Percentiles rank a stretch among this genome's conserved stretches.
These are phyloP conservation scores for Galeruca laticollis DNA, from an alignment of 2,888 invertebrate species.

Conservation along the genomic window DNA sequence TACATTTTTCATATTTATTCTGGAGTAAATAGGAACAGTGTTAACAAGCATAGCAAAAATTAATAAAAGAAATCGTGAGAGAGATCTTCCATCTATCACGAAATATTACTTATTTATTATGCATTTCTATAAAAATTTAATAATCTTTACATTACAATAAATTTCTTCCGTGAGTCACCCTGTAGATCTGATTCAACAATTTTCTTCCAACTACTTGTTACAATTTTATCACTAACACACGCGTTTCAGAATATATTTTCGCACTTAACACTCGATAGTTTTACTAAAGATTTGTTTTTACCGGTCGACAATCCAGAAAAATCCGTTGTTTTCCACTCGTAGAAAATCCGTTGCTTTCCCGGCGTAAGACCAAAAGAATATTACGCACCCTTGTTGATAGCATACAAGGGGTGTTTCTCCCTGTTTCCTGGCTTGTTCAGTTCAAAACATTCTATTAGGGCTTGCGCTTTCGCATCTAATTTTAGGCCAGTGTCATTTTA, in stretches of 20 bases:
- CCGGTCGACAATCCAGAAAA: slow-evolving; percentile 26
- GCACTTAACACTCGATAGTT: slow-evolving; percentile 12
- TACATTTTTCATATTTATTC: no score
- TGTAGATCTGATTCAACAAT: slow-evolving; percentile 1
- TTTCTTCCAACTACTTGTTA: background rate
- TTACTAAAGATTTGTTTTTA: slow-evolving; percentile 6
- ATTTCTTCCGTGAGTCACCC: slow-evolving; percentile 5
- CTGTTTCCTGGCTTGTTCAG: slow-evolving; percentile 52
- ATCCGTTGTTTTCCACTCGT: slow-evolving; percentile 33
- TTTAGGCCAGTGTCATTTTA: slow-evolving; percentile 16
- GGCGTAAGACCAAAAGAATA: slow-evolving; percentile 38
- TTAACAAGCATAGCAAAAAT: no score
- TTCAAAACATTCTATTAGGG: slow-evolving; percentile 58
- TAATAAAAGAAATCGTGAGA: no score
- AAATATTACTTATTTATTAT: no score
- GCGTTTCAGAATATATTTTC: background rate
- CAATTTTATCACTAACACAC: slow-evolving; percentile 4
- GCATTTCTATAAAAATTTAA: background rate
- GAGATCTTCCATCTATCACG: no score
- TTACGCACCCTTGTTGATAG: slow-evolving; percentile 54
- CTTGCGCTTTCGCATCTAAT: slow-evolving; percentile 54
- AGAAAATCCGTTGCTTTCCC: slow-evolving; percentile 37
- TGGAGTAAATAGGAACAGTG: no score
- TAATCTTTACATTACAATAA: slow-evolving; percentile 3
- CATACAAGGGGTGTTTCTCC: slow-evolving; percentile 60